These are phyloP conservation scores for Dicrurus megarhynchus DNA, from an alignment of 2,113 vertebrate genomes.

Conservation along the genomic window DNA sequence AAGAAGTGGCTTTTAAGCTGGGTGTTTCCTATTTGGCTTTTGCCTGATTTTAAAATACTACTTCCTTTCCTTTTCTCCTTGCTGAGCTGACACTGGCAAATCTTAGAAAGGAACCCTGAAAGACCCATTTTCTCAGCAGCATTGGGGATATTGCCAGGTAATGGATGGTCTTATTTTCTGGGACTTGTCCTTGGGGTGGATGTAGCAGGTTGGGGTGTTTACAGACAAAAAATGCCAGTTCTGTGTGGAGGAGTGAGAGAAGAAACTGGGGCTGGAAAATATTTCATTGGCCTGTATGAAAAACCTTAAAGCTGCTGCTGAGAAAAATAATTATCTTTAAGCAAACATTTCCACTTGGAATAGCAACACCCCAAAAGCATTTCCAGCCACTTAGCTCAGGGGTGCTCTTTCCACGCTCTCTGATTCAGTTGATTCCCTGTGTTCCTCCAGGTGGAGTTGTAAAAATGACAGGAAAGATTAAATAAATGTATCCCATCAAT, in stretches of 20 bases:
- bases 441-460: background rate
- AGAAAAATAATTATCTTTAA: background rate
- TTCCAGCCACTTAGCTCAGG: background rate
- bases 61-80: background rate
- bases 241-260: background rate
- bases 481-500: background rate
- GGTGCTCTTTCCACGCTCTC: background rate
- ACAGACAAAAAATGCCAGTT: background rate
- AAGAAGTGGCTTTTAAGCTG: background rate
- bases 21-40: background rate
- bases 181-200: background rate
- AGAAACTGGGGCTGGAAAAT: background rate
- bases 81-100: background rate
- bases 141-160: background rate
- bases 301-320: background rate
- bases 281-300: background rate
- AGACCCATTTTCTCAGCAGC: background rate
- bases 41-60: background rate
- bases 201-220: background rate
- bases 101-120: background rate
- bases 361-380: background rate
- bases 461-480: background rate
- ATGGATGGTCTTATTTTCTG: background rate
- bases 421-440: background rate
- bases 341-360: background rate